Percentiles rank a stretch among this genome's conserved stretches.
These are phyloP conservation scores for Chelonus insularis DNA, from an alignment of 1,140 invertebrate genomes.

Conservation along the genomic window DNA sequence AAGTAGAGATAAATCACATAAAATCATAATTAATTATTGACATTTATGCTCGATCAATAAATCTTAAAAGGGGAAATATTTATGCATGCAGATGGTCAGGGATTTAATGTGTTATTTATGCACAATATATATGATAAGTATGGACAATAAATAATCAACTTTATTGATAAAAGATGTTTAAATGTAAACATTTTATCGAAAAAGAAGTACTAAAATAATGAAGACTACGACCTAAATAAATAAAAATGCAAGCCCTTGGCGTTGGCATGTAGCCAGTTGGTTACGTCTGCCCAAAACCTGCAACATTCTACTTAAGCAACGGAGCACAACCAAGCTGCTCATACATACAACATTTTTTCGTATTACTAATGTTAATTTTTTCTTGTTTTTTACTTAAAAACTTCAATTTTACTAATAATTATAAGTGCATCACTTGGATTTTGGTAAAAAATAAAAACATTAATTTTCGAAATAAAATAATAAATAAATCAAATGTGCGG, in stretches of 20 bases:
- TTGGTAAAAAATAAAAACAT: neutral
- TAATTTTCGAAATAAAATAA: neutral
- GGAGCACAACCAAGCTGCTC: constrained; percentile 15
- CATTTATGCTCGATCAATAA: too few relatives aligned
- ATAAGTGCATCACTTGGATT: neutral
- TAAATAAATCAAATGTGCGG: too few relatives aligned
- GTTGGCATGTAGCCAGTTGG: constrained; percentile 47
- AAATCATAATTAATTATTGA: too few relatives aligned
- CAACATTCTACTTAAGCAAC: constrained; percentile 2
- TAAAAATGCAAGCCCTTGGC: constrained; percentile 31
- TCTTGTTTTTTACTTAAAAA: neutral
- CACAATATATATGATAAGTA: too few relatives aligned
- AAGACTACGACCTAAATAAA: constrained; percentile 44
- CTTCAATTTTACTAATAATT: neutral
- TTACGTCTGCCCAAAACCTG: constrained; percentile 40
- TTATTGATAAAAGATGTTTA: too few relatives aligned
- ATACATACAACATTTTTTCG: constrained; percentile 5
- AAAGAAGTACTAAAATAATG: neutral
- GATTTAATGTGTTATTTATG: too few relatives aligned
- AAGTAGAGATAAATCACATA: too few relatives aligned
- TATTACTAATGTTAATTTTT: neutral
- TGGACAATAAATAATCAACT: too few relatives aligned
- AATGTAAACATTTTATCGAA: neutral
- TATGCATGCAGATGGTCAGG: too few relatives aligned
- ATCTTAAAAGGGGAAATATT: too few relatives aligned